Evolutionary conservation across 2,888 invertebrate genomes (phyloP).

Genomic region (Sclerodermus sp.): DNA sequence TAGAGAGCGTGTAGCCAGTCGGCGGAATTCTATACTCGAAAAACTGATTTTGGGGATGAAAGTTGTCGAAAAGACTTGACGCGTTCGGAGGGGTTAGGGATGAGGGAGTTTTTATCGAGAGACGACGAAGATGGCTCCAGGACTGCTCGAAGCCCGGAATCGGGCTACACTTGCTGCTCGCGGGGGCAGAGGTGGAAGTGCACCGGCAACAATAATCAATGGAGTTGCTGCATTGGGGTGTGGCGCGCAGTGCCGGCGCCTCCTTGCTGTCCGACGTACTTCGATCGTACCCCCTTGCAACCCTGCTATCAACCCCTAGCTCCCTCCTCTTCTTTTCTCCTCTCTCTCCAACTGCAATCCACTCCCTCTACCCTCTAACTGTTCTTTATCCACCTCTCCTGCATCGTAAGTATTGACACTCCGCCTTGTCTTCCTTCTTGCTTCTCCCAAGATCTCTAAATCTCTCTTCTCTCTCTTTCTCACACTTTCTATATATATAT

Average conservation of each 20-base stretch:
- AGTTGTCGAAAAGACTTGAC: too few species aligned
- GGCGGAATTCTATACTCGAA: too few species aligned
- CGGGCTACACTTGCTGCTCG: constrained; percentile 31
- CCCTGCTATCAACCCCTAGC: constrained; percentile 7
- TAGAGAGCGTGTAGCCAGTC: too few species aligned
- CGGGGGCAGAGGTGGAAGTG: constrained; percentile 34
- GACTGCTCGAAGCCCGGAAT: constrained; percentile 21
- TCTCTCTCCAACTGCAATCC: constrained; percentile 8
- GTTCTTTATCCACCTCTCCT: constrained; percentile 23
- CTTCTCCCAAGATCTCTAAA: constrained; percentile 3
- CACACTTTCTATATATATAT: too few species aligned
- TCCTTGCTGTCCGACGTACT: constrained; percentile 51
- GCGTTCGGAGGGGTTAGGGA: too few species aligned
- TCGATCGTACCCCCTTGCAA: constrained; percentile 43
- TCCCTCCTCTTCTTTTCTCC: constrained; percentile 9
- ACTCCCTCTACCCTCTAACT: constrained; percentile 13
- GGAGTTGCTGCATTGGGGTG: constrained; percentile 55
- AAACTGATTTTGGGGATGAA: too few species aligned
- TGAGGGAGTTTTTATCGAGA: too few species aligned
- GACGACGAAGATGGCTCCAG: constrained; percentile 9
- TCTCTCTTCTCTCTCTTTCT: too few species aligned
- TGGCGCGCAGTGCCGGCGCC: constrained; percentile 50
- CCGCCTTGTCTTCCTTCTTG: constrained; percentile 18
- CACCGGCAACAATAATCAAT: constrained; percentile 55
- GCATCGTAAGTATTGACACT: constrained; percentile 33